These are phyloP conservation scores for Silvanus unidentatus DNA, from an alignment of 2,888 invertebrate species.

Conservation along the genomic window DNA sequence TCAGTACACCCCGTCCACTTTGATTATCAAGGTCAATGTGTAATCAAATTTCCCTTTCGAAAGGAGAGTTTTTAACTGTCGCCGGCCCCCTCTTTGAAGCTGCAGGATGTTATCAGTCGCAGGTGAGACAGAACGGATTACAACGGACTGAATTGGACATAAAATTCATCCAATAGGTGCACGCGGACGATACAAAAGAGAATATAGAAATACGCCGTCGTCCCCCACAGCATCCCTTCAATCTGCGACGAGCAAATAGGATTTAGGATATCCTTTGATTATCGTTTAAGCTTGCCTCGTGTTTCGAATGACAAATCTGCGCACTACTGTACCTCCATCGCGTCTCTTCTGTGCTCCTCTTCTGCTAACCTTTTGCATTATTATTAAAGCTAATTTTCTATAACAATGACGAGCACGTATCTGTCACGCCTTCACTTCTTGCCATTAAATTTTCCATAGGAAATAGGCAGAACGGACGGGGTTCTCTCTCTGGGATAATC, in stretches of 20 bases:
- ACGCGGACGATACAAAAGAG: not conserved
- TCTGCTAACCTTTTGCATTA: not conserved
- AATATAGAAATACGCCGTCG: not conserved
- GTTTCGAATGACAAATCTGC: constrained; percentile 29
- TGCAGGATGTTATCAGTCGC: too few relatives aligned
- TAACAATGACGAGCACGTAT: too few relatives aligned
- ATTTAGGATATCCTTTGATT: constrained; percentile 35
- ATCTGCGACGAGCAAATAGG: constrained; percentile 34
- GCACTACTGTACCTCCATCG: not conserved
- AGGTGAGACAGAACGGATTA: too few relatives aligned
- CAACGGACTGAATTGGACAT: constrained; percentile 25
- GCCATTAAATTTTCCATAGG: too few relatives aligned
- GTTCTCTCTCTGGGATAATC: constrained; percentile 34
- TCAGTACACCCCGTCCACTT: constrained; percentile 33
- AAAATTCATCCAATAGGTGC: constrained; percentile 43
- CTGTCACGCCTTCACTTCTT: too few relatives aligned
- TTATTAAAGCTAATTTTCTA: too few relatives aligned
- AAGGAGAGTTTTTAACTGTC: too few relatives aligned
- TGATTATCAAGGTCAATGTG: too few relatives aligned
- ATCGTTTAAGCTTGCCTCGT: constrained; percentile 30
- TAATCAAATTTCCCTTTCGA: too few relatives aligned
- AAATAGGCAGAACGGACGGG: too few relatives aligned
- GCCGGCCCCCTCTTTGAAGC: too few relatives aligned
- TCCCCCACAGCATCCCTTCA: constrained; percentile 26
- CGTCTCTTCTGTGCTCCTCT: not conserved